Percentiles rank a stretch among this genome's conserved stretches.
Evolutionary conservation across 2,797 vertebrate species (phyloP).

Genomic region (Acropternis orthonyx): DNA sequence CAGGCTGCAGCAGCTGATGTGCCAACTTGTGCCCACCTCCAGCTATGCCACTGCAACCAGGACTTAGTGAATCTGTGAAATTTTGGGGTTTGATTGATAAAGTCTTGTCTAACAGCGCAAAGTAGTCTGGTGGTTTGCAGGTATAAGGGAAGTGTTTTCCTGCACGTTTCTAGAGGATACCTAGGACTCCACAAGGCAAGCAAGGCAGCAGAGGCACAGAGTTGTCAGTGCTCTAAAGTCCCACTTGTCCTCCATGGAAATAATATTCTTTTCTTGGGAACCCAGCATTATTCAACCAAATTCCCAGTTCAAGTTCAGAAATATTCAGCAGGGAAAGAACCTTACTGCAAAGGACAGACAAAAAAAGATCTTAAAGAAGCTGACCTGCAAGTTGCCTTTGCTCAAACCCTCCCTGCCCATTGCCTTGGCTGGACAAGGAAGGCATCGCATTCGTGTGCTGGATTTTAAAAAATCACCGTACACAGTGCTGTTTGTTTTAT

Average conservation of each 20-base stretch:
- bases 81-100: not conserved
- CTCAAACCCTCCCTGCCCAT: not conserved
- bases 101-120: not conserved
- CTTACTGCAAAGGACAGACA: not conserved
- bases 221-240: rapidly evolving
- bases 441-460: not conserved
- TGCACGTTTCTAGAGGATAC: not conserved
- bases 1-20: not conserved
- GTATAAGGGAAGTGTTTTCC: not conserved
- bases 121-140: not conserved
- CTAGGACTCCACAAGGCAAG: not conserved
- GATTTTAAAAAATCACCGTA: constrained; percentile 2
- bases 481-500: not conserved
- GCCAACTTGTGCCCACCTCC: not conserved
- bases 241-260: not conserved
- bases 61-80: not conserved
- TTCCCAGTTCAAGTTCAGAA: not conserved
- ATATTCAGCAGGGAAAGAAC: not conserved
- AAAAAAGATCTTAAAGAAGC: not conserved
- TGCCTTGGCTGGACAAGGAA: not conserved
- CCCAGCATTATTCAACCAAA: not conserved
- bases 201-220: not conserved
- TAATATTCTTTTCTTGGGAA: not conserved
- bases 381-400: not conserved
- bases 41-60: not conserved